Percentiles rank a stretch among this genome's conserved stretches.
These are phyloP conservation scores for Anser brachyrhynchus DNA, from an alignment of 2,113 vertebrate species.

Conservation along the genomic window DNA sequence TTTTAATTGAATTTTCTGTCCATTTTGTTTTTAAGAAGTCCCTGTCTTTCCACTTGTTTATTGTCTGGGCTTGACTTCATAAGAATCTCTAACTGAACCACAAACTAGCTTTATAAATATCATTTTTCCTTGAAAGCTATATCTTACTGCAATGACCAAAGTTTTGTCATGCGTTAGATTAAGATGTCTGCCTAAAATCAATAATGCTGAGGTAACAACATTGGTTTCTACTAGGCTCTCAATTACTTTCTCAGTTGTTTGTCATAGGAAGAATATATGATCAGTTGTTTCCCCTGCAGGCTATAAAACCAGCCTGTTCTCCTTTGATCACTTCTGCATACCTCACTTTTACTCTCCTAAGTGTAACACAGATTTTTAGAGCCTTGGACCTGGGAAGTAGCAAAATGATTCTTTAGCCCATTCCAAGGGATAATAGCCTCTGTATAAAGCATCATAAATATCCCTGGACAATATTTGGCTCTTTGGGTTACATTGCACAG, in stretches of 20 bases:
- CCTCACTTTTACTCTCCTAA: conserved; percentile 66
- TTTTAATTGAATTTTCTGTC: conserved; percentile 17
- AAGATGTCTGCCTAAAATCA: conserved; percentile 75
- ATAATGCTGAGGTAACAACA: conserved; percentile 76
- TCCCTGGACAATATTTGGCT: conserved; percentile 28
- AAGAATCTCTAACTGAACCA: conserved; percentile 57
- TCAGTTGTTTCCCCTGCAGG: conserved; percentile 70
- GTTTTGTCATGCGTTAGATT: conserved; percentile 74
- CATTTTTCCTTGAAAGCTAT: conserved; percentile 67
- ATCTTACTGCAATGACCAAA: conserved; percentile 66
- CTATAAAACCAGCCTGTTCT: conserved; percentile 64
- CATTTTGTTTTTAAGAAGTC: conserved; percentile 16
- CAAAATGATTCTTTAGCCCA: conserved; percentile 57
- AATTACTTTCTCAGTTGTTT: conserved; percentile 75
- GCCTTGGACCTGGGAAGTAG: conserved; percentile 41
- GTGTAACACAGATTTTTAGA: conserved; percentile 54
- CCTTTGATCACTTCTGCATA: conserved; percentile 74
- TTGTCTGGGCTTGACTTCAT: conserved; percentile 29
- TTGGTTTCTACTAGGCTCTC: conserved; percentile 70
- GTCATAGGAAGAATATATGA: conserved; percentile 73
- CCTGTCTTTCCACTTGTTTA: conserved; percentile 5
- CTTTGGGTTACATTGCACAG: conserved; percentile 8
- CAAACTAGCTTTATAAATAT: conserved; percentile 71
- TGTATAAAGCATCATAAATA: conserved; percentile 66
- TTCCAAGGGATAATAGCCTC: conserved; percentile 52